These are phyloP conservation scores for Meteorus sp. DNA, from an alignment of 1,140 invertebrate genomes.

Conservation along the genomic window DNA sequence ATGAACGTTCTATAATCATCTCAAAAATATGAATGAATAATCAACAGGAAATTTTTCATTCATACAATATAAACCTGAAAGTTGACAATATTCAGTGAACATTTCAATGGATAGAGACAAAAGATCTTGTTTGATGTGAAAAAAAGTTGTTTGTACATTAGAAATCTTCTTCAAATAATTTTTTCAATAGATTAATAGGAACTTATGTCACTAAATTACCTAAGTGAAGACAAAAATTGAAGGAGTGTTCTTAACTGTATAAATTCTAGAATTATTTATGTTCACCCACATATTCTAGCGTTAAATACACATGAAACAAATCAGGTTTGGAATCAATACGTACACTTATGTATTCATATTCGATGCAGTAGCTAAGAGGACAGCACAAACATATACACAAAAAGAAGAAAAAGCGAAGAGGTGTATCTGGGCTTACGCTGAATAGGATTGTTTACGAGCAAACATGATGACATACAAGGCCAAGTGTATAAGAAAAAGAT, in stretches of 20 bases:
- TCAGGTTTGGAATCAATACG: too few relatives aligned
- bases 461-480: constrained; percentile 31
- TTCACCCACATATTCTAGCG: too few relatives aligned
- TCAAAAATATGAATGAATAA: too few relatives aligned
- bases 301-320: too few relatives aligned
- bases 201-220: too few relatives aligned
- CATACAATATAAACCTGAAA: too few relatives aligned
- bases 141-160: neutral
- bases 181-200: neutral
- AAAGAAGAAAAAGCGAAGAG: neutral
- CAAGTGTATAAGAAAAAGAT: neutral
- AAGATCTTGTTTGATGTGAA: too few relatives aligned
- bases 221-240: neutral
- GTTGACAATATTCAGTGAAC: too few relatives aligned
- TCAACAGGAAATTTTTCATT: too few relatives aligned
- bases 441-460: constrained; percentile 47
- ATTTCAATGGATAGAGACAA: too few relatives aligned
- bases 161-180: neutral
- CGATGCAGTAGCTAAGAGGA: constrained; percentile 3
- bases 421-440: constrained; percentile 30
- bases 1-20: neutral
- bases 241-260: neutral
- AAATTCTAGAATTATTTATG: too few relatives aligned
- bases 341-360: neutral
- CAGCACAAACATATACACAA: too few relatives aligned